Conservation (phyloP, 2,113 vertebrate genomes). For the Mustelus asterias region DNA sequence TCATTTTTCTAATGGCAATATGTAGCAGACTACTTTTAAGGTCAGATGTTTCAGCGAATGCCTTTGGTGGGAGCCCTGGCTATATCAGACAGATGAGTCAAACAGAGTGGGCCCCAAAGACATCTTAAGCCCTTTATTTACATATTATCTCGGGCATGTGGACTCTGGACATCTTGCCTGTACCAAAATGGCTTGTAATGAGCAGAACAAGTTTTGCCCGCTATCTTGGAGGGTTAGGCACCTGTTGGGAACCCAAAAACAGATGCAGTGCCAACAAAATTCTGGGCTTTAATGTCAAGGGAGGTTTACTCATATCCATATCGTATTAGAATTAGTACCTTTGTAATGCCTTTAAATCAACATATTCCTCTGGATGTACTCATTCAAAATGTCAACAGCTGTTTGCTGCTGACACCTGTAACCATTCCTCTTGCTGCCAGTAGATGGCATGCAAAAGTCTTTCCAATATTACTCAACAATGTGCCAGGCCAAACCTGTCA, state of each 20-base stretch:
- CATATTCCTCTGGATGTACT: not conserved
- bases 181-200: not conserved
- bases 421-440: conserved; percentile 10
- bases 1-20: not conserved
- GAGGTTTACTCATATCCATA: not conserved
- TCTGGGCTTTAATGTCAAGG: not conserved
- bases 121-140: not conserved
- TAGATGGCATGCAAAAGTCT: conserved; percentile 11
- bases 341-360: not conserved
- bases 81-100: not conserved
- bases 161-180: not conserved
- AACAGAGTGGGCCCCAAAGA: no score
- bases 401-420: not conserved
- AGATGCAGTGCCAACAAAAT: no score
- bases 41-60: no score
- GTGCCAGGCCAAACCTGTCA: not conserved
- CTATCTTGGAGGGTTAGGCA: not conserved
- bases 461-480: not conserved
- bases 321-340: not conserved
- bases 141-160: not conserved
- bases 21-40: no score
- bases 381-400: not conserved
- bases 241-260: not conserved
- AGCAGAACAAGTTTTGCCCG: not conserved
- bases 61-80: no score